These are phyloP conservation scores for Nannoperca australis DNA, from an alignment of 2,797 vertebrate species.

Conservation along the genomic window DNA sequence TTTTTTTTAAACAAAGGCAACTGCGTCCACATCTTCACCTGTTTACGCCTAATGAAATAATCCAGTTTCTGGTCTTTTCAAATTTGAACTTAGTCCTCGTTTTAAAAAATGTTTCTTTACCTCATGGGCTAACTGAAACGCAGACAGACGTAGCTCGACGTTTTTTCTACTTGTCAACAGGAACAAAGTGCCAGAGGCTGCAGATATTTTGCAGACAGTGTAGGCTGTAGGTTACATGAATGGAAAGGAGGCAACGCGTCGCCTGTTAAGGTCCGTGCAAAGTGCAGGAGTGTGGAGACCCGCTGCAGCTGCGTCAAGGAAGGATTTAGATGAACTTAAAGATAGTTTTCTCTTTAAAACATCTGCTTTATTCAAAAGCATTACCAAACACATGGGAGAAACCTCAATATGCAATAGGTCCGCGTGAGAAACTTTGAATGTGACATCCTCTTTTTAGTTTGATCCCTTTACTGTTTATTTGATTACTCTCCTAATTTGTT, in stretches of 20 bases:
- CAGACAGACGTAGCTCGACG: background rate
- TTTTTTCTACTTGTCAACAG: background rate
- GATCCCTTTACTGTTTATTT: conserved; percentile 12
- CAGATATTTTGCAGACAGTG: conserved; percentile 16
- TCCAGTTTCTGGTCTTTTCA: conserved; percentile 1
- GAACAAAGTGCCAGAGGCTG: conserved; percentile 31
- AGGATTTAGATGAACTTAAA: conserved; percentile 3
- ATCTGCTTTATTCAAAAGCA: background rate
- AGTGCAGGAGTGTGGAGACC: conserved; percentile 46
- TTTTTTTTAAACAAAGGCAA: background rate
- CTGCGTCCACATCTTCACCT: conserved; percentile 9
- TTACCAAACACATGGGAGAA: conserved; percentile 22
- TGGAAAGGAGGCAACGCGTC: conserved; percentile 31
- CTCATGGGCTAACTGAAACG: background rate
- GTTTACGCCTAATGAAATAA: background rate
- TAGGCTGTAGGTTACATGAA: conserved; percentile 15
- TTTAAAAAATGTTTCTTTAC: background rate
- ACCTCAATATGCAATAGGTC: conserved; percentile 40
- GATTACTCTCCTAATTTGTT: conserved; percentile 8
- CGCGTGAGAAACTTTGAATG: conserved; percentile 23
- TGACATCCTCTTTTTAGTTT: conserved; percentile 19
- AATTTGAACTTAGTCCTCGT: background rate
- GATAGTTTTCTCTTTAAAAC: conserved; percentile 23
- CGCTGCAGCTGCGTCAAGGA: conserved; percentile 31
- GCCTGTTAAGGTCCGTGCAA: conserved; percentile 44